Evolutionary conservation across 2,888 invertebrate genomes (phyloP).

Genomic region (Lagria hirta): DNA sequence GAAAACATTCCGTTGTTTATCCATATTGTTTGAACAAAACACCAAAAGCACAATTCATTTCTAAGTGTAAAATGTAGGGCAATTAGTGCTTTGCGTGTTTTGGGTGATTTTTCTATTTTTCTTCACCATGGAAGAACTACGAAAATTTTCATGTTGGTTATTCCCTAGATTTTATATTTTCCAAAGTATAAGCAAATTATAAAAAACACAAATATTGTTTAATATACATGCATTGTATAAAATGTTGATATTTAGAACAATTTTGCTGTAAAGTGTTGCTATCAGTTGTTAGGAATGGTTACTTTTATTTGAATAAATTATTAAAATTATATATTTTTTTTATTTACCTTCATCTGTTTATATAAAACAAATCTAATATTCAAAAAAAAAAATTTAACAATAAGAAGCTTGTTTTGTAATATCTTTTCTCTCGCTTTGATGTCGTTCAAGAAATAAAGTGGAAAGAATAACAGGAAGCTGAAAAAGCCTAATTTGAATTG

Average conservation of each 20-base stretch:
- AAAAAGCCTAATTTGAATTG: no score
- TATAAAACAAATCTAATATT: no score
- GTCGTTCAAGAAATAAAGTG: no score
- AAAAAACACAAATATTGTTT: constrained; percentile 5
- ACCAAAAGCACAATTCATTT: constrained; percentile 8
- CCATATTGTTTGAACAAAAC: constrained; percentile 18
- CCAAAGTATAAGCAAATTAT: constrained; percentile 11
- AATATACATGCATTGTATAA: constrained; percentile 22
- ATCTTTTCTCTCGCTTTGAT: no score
- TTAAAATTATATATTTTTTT: constrained; percentile 8
- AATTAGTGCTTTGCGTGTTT: constrained; percentile 20
- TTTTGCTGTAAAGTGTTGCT: constrained; percentile 26
- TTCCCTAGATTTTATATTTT: constrained; percentile 24
- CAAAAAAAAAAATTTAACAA: no score
- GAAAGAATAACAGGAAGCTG: no score
- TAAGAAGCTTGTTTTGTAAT: no score
- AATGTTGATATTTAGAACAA: constrained; percentile 28
- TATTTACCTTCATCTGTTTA: no score
- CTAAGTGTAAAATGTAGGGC: no score
- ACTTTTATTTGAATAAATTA: constrained; percentile 12
- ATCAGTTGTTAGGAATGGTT: constrained; percentile 11
- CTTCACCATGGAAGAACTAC: constrained; percentile 7
- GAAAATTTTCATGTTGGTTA: constrained; percentile 15
- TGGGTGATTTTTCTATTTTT: no score
- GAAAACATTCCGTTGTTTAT: constrained; percentile 20